Evolutionary conservation across 2,888 invertebrate genomes (phyloP), one percentile per base, ranked within the genome.

Genomic region (Corbicula japonica): DNA sequence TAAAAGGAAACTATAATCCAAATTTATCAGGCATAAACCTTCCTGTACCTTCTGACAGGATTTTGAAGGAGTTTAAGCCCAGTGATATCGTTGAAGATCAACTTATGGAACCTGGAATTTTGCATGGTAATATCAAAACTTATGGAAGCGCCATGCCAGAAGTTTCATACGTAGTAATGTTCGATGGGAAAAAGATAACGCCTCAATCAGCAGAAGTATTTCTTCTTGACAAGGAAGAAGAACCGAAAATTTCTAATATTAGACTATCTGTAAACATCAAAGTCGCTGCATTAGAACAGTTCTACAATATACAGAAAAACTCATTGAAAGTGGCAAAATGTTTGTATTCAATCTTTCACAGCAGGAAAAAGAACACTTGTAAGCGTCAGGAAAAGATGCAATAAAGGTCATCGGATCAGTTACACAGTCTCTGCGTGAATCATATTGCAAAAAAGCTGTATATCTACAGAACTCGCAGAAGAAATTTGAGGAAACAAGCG

Each of bases 131-230:
- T 15, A 69, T 56, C 6, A 15, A 58, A 2, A 18, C 58, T 23
- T 44, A 35, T 54, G 23, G 56, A 30, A 44, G 41, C n/a, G 46
- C n/a, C 5, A 5, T 26, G 4, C 38, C 1, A n/a, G 26, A 15
- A n/a, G 41, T 26, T 30, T 72, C 72, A 2, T 32, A 32, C 41
- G 56, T 63, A 2, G 46, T 72, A 15, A 72, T 72, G 72, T 63
- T 72, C 46, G 72, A 72, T 30, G 72, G 72, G 10, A 63, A 63
- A 21, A 66, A 75, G 23, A 75, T 75, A 23, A 41, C 61, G 1
- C 68, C 74, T 6, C 48, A 75, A 23, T 50, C 61, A n/a, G 66
- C 74, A 1, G 68, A 75, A 8, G 38, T 68, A n/a, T 60, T 41
- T 61, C 46, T 58, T 2, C 21, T 68, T 10, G 60, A 41, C 2